Conservation (phyloP, 2,888 invertebrate genomes). For the Xestia sexstrigata region DNA sequence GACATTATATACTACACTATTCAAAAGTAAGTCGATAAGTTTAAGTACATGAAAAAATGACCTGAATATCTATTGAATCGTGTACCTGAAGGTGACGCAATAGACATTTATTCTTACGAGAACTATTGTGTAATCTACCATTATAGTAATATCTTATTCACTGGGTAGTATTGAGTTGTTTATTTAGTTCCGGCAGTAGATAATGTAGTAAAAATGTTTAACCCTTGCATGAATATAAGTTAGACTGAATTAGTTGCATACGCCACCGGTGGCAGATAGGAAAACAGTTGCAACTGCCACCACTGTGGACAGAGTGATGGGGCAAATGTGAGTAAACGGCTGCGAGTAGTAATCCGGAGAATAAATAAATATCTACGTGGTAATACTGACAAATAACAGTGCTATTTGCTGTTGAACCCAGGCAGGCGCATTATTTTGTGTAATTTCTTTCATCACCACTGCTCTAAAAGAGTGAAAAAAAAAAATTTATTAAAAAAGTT, state of each 20-base stretch:
- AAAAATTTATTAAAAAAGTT: no score
- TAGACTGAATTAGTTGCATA: neutral
- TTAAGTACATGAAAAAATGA: constrained; percentile 45
- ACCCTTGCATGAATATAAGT: neutral
- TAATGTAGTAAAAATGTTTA: neutral
- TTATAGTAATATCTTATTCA: constrained; percentile 16
- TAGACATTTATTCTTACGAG: constrained; percentile 13
- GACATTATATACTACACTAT: constrained; percentile 9
- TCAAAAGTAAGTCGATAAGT: constrained; percentile 24
- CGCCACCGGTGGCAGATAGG: neutral
- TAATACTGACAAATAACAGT: neutral
- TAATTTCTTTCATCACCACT: no score
- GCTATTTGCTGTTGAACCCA: no score
- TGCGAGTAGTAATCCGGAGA: neutral
- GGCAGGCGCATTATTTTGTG: no score
- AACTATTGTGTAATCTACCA: constrained; percentile 34
- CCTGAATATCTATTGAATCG: constrained; percentile 46
- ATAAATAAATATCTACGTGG: neutral
- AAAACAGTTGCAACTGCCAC: neutral
- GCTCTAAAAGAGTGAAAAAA: no score
- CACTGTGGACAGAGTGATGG: neutral
- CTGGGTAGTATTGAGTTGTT: neutral
- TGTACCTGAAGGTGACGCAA: constrained; percentile 45
- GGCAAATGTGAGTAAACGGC: neutral
- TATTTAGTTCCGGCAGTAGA: constrained; percentile 12